These are phyloP conservation scores for Squalus acanthias DNA, from an alignment of 2,797 vertebrate genomes.

Conservation along the genomic window DNA sequence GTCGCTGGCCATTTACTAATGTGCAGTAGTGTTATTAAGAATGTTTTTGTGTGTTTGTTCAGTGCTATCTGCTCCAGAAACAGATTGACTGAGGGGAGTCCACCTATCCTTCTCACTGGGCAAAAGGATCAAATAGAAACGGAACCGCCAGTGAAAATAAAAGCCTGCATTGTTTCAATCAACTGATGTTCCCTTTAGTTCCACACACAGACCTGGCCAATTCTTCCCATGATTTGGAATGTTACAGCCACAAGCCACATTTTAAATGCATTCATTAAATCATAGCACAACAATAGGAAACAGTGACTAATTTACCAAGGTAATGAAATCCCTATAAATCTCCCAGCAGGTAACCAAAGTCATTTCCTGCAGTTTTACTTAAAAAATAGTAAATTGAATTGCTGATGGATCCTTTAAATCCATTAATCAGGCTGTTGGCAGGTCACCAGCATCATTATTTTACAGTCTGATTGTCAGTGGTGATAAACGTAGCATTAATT, in stretches of 20 bases:
- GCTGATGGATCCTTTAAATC: neutral
- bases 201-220: neutral
- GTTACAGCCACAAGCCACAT: neutral
- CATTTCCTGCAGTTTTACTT: neutral
- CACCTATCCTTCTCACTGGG: neutral
- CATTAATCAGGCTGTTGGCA: neutral
- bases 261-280: neutral
- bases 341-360: neutral
- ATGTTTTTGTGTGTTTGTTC: neutral
- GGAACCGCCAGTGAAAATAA: neutral
- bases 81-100: neutral
- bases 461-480: neutral
- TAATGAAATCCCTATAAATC: neutral
- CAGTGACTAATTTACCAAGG: neutral
- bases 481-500: neutral
- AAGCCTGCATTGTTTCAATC: neutral
- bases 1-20: neutral
- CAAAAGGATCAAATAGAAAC: neutral
- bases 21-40: neutral
- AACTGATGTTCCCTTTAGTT: neutral
- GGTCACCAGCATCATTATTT: neutral
- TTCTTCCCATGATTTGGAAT: neutral
- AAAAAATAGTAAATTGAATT: neutral
- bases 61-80: neutral
- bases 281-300: neutral